Evolutionary conservation across 2,113 vertebrate genomes (phyloP), one percentile per base, ranked within the genome.

Genomic region (Misgurnus anguillicaudatus): DNA sequence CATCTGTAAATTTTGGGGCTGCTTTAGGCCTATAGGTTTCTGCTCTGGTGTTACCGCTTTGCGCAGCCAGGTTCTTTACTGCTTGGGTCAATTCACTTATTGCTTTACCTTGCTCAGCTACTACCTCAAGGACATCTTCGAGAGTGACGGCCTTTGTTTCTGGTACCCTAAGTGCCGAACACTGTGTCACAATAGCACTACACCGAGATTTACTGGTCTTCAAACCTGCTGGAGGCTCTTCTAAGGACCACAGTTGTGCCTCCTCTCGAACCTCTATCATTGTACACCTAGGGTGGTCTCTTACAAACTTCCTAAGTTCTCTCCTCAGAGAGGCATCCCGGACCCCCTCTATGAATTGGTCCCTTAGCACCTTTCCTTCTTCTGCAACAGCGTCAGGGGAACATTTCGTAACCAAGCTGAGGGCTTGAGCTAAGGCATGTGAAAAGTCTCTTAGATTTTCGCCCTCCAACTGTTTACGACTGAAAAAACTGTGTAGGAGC

Each of bases 61-160:
- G 24, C 4, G 6, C 38, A n/a, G 63, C 8, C 8, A 65, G 8
- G 16, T 65, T 65, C 3, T 42, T 16, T 5, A 39, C 51, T 10
- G n/a, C 36, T 78, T 69, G 39, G 17, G 45, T 76, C 10, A 75
- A 16, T 36, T 76, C 45, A 51, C 42, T 48, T n/a, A 76, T 65
- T 36, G 61, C 60, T 11, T 53, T 62, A 16, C 45, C 42, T 64
- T 64, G 74, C 16, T 63, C 24, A 0, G 60, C 73, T 19, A 64
- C 73, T 3, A 75, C 17, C 2, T 65, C 14, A 9, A 65, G 63
- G 13, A 65, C 60, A 48, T 38, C 73, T 5, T 53, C 73, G 17
- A 64, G 36, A 8, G 45, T 64, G 42, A 64, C 9, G n/a, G 6
- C 3, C 17, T 38, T 75, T 13, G 4, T n/a, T 58, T 47, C 41